These are phyloP conservation scores for Catamblyrhynchus diadema DNA, from an alignment of 2,797 vertebrate genomes.

Conservation along the genomic window DNA sequence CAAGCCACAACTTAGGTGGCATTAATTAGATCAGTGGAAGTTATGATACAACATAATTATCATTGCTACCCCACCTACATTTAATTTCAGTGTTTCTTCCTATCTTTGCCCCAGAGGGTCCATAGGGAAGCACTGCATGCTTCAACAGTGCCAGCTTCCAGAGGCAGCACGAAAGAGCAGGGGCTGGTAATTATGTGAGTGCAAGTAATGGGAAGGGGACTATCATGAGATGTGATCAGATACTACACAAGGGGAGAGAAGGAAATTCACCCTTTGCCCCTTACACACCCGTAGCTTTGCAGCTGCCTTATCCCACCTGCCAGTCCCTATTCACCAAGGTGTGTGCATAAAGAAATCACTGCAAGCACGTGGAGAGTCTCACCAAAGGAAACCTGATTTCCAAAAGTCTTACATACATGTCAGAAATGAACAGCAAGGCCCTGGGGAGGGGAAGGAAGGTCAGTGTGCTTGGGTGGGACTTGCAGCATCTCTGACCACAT, in stretches of 20 bases:
- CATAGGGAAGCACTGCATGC: constrained; percentile 37
- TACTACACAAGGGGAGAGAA: background rate
- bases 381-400: background rate
- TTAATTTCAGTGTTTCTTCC: constrained; percentile 55
- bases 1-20: constrained; percentile 68
- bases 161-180: background rate
- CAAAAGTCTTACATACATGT: background rate
- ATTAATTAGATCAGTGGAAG: constrained; percentile 60
- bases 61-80: constrained; percentile 45
- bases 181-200: constrained; percentile 19
- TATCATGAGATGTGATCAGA: constrained; percentile 34
- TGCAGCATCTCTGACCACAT: background rate
- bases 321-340: background rate
- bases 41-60: constrained; percentile 59
- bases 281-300: background rate
- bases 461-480: background rate
- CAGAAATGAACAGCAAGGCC: background rate
- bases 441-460: background rate
- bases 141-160: constrained; percentile 32
- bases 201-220: constrained; percentile 42
- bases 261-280: constrained; percentile 20
- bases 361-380: background rate
- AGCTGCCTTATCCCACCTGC: background rate
- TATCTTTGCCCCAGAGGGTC: constrained; percentile 57
- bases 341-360: background rate